These are phyloP conservation scores for Eilema caniola DNA, from an alignment of 2,888 invertebrate genomes.

Conservation along the genomic window DNA sequence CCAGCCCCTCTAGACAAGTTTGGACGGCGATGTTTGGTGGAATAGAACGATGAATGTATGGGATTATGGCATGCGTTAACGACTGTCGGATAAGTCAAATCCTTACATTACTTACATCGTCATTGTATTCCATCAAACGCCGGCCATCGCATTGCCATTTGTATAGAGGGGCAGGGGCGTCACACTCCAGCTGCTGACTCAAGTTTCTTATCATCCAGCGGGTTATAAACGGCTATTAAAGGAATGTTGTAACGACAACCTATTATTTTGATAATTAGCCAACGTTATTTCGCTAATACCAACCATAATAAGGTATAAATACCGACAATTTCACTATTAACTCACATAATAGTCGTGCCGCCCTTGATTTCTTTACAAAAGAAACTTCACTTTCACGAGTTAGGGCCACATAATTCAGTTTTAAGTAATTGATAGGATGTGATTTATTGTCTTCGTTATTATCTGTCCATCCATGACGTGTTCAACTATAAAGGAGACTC, in stretches of 20 bases:
- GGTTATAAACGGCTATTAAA: background rate
- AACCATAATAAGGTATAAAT: constrained; percentile 8
- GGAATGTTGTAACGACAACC: background rate
- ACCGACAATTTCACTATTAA: constrained; percentile 54
- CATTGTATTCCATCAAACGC: no score
- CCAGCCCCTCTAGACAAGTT: no score
- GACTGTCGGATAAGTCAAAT: no score
- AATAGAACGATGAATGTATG: no score
- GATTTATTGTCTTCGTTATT: constrained; percentile 59
- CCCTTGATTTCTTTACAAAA: constrained; percentile 58
- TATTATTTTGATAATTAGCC: background rate
- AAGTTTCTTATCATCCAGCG: background rate
- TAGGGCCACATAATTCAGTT: constrained; percentile 42
- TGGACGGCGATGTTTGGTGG: no score
- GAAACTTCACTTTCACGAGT: constrained; percentile 65
- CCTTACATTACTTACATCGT: no score
- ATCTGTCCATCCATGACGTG: constrained; percentile 40
- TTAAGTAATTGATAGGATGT: constrained; percentile 50
- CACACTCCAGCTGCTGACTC: background rate
- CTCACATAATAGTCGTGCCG: constrained; percentile 54
- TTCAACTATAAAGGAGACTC: constrained; percentile 60
- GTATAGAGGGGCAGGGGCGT: no score
- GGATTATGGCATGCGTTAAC: no score
- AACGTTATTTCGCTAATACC: background rate
- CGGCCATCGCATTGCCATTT: no score